Conservation (phyloP, 2,113 vertebrate species). For the Ranitomeya variabilis region DNA sequence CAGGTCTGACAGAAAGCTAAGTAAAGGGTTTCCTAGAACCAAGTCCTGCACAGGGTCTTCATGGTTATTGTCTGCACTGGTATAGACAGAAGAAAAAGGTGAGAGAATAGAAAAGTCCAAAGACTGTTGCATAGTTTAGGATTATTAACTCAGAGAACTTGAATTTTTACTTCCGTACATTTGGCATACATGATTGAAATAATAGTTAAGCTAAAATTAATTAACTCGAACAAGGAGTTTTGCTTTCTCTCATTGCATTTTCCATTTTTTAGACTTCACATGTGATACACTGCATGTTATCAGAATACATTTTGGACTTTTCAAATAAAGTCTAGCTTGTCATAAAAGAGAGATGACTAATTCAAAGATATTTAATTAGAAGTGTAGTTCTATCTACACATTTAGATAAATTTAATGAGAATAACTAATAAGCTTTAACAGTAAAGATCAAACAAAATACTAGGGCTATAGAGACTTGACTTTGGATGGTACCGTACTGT, state of each 20-base stretch:
- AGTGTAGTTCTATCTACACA: neutral
- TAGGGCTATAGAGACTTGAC: neutral
- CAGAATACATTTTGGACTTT: neutral
- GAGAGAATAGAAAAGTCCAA: too few species aligned
- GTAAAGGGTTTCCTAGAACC: too few species aligned
- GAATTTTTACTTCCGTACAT: too few species aligned
- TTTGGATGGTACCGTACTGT: neutral
- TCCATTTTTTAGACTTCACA: neutral
- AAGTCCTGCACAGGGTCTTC: too few species aligned
- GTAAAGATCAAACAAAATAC: slow-evolving; percentile 25
- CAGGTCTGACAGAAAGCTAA: too few species aligned
- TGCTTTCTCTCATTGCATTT: neutral
- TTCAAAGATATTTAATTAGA: slow-evolving; percentile 10
- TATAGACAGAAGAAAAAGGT: too few species aligned
- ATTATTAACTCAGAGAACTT: too few species aligned
- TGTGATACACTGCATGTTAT: neutral
- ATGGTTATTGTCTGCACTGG: too few species aligned
- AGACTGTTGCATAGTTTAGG: too few species aligned
- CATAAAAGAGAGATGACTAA: neutral
- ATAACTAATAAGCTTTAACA: slow-evolving; percentile 9
- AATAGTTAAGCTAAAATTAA: neutral
- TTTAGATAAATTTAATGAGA: slow-evolving; percentile 30
- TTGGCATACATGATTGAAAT: neutral
- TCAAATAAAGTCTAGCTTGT: neutral
- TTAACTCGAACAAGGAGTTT: neutral